Conservation (phyloP, 2,888 invertebrate species). For the Drosophila emarginata region DNA sequence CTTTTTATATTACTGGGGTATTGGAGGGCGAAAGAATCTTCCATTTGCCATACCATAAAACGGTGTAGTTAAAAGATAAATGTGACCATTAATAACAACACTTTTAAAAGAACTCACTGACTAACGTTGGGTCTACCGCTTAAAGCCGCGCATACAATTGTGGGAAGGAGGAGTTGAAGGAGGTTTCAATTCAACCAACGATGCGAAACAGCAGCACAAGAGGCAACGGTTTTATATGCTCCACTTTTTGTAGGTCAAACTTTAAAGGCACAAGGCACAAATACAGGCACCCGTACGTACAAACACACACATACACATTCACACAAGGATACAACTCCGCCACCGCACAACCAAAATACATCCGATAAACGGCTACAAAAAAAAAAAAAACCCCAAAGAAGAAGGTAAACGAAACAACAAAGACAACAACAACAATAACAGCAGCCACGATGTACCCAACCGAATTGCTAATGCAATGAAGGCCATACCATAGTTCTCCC, state of each 20-base stretch:
- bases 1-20: not conserved
- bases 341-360: slow-evolving; percentile 15
- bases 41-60: not conserved
- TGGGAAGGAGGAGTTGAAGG: not conserved
- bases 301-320: slow-evolving; percentile 25
- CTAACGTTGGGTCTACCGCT: not conserved
- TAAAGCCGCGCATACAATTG: not conserved
- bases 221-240: slow-evolving; percentile 48
- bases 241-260: slow-evolving; percentile 70
- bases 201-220: slow-evolving; percentile 5
- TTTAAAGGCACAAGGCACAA: slow-evolving; percentile 45
- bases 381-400: slow-evolving; percentile 14
- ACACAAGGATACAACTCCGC: slow-evolving; percentile 23
- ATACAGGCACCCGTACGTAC: slow-evolving; percentile 10
- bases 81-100: not conserved
- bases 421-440: slow-evolving; percentile 29
- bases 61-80: not conserved
- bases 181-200: not conserved
- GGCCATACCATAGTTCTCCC: slow-evolving; percentile 4
- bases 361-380: slow-evolving; percentile 15
- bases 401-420: slow-evolving; percentile 43
- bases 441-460: slow-evolving; percentile 8
- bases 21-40: not conserved
- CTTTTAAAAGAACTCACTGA: not conserved
- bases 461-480: slow-evolving; percentile 33